These are phyloP conservation scores for Ophthalmolycus amberensis DNA, from an alignment of 2,113 vertebrate genomes.

Conservation along the genomic window DNA sequence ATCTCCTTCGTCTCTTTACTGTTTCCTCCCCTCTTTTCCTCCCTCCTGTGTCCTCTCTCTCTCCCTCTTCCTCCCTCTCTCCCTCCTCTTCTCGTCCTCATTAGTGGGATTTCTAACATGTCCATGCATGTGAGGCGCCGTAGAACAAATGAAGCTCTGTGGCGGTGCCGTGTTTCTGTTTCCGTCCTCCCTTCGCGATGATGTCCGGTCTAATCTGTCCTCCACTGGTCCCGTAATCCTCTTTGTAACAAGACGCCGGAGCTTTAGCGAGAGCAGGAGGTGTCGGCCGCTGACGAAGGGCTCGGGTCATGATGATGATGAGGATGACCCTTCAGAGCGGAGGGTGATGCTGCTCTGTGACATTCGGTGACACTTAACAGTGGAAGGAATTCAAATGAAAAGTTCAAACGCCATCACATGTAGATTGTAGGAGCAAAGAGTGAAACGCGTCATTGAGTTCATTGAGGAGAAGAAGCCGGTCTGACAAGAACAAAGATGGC, in stretches of 20 bases:
- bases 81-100: conserved; percentile 32
- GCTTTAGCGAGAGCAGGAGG: conserved; percentile 4
- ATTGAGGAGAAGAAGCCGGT: too few species aligned
- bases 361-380: neutral
- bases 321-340: neutral
- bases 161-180: conserved; percentile 30
- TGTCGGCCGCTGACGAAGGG: neutral
- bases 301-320: neutral
- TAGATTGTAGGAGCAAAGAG: too few species aligned
- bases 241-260: conserved; percentile 38
- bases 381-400: too few species aligned
- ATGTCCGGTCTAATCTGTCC: conserved; percentile 67
- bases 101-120: conserved; percentile 65
- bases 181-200: conserved; percentile 46
- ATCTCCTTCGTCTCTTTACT: neutral
- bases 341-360: too few species aligned
- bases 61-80: neutral
- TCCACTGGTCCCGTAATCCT: conserved; percentile 60
- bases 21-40: neutral
- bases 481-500: too few species aligned
- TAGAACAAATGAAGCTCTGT: conserved; percentile 65
- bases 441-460: too few species aligned
- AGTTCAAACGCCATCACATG: too few species aligned
- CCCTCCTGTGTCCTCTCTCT: neutral
- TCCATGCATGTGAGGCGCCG: conserved; percentile 33